Evolutionary conservation across 2,113 vertebrate species (phyloP).

Genomic region (cattle (Bos taurus)): ARS-UCD2.0 NC_037338.1:11711501-11712000

Average conservation of each 20-base stretch:
- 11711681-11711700: not conserved
- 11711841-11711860: not conserved
- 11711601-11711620: not conserved
- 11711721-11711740: not conserved
- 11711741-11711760: not conserved
- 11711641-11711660: not conserved
- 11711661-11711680: not conserved
- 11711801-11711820: not conserved
- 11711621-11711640: not conserved
- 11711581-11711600: not conserved
- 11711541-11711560: not conserved
- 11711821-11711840: not conserved
- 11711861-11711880: not conserved
- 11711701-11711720: not conserved
- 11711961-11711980: constrained; percentile 34
- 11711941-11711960: constrained; percentile 4
- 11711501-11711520: not conserved
- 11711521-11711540: not conserved
- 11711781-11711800: not conserved
- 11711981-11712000: not conserved
- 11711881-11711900: constrained; percentile 6
- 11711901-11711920: not conserved
- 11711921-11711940: not conserved
- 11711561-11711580: not conserved
- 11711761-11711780: not conserved